A percentile compares a stretch with the other conserved stretches of the same genome.
Evolutionary conservation across 2,888 invertebrate species (phyloP).

Genomic region (Pseudococcus viburni): DNA sequence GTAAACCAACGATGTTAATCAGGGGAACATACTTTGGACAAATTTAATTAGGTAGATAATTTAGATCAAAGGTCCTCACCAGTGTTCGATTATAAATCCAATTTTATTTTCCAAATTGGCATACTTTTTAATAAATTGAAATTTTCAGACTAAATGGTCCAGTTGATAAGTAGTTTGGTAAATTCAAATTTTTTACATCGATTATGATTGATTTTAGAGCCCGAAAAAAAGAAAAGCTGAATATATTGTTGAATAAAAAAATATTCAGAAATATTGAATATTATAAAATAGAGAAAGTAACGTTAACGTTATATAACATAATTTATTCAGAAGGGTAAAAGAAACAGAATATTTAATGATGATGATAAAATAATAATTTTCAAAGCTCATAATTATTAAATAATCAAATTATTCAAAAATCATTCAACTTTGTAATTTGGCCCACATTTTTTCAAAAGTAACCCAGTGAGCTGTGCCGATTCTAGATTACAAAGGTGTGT

Average conservation of each 20-base stretch:
- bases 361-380: background rate
- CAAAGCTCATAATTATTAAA: background rate
- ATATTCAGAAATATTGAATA: background rate
- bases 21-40: background rate
- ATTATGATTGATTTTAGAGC: too few species aligned
- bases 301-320: background rate
- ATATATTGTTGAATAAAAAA: too few species aligned
- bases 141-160: too few species aligned
- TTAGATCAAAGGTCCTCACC: too few species aligned
- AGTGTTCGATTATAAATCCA: too few species aligned
- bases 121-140: too few species aligned
- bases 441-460: background rate
- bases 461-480: background rate
- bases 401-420: too few species aligned
- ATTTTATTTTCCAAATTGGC: too few species aligned
- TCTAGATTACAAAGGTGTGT: background rate
- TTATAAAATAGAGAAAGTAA: slow-evolving; percentile 13
- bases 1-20: background rate
- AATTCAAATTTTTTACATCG: too few species aligned
- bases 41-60: too few species aligned
- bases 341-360: background rate
- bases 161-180: too few species aligned
- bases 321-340: background rate
- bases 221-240: too few species aligned
- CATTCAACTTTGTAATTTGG: background rate